These are phyloP conservation scores for Hycleus phaleratus DNA, from an alignment of 1,140 invertebrate genomes.

Conservation along the genomic window DNA sequence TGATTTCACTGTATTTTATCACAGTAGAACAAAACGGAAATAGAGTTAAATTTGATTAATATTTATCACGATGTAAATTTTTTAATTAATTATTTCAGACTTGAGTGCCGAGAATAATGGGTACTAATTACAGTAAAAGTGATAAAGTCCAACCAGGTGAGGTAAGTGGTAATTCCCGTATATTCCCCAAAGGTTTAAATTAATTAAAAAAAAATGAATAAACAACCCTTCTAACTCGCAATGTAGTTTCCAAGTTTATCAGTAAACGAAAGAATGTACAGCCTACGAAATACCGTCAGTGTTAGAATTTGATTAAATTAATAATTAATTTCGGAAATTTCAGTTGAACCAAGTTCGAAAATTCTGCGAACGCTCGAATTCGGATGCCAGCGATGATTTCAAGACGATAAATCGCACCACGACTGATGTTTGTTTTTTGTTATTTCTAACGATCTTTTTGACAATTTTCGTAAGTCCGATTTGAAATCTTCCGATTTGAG, in stretches of 20 bases:
- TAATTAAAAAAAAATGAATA: too few relatives aligned
- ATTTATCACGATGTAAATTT: neutral
- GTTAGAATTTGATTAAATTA: neutral
- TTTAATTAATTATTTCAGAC: neutral
- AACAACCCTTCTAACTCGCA: too few relatives aligned
- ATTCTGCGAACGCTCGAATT: neutral
- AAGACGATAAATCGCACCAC: slow-evolving; percentile 42
- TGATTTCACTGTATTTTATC: neutral
- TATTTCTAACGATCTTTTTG: slow-evolving; percentile 46
- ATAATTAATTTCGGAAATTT: neutral
- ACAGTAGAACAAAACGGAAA: neutral
- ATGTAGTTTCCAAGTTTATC: neutral
- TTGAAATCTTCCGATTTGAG: neutral
- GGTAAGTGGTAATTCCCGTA: neutral
- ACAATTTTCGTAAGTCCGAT: slow-evolving; percentile 48
- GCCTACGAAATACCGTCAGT: neutral
- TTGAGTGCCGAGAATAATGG: slow-evolving; percentile 2
- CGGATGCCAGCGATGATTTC: slow-evolving; percentile 10
- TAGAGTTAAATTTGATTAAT: neutral
- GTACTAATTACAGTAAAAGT: slow-evolving; percentile 1
- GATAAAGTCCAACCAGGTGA: slow-evolving; percentile 9
- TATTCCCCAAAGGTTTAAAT: too few relatives aligned
- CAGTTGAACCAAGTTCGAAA: neutral
- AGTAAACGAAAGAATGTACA: neutral
- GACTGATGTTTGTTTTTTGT: slow-evolving; percentile 51